These are phyloP conservation scores for Luidia sarsii DNA, from an alignment of 53 echinoderm and acorn worm species.

Conservation along the genomic window DNA sequence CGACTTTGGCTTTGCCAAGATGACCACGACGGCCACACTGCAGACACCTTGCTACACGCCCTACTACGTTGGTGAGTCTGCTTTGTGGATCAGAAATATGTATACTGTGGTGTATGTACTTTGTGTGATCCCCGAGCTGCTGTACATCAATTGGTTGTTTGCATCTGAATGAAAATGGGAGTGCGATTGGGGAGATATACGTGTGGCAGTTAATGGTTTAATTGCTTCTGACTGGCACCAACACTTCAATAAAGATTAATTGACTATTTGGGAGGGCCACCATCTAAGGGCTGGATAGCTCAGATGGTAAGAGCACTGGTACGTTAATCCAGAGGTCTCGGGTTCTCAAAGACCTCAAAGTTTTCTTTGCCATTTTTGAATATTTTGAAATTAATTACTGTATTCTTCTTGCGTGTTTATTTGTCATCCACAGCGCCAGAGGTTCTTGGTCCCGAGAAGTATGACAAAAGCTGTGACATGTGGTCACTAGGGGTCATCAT, in stretches of 20 bases:
- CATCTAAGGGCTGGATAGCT: too few relatives aligned
- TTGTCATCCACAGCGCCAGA: conserved; percentile 78
- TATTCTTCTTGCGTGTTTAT: neutral
- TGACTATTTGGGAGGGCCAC: too few relatives aligned
- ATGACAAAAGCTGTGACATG: conserved; percentile 99
- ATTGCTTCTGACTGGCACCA: too few relatives aligned
- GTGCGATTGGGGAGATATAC: neutral
- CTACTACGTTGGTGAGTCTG: conserved; percentile 94
- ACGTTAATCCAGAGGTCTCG: too few relatives aligned
- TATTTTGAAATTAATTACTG: neutral
- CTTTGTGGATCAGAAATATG: neutral
- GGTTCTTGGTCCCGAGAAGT: conserved; percentile 97
- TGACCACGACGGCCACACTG: conserved; percentile 88
- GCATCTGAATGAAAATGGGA: too few relatives aligned
- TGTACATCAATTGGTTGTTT: too few relatives aligned
- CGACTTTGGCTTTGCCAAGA: conserved; percentile 97
- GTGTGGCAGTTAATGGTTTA: too few relatives aligned
- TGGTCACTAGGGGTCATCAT: conserved; percentile 99
- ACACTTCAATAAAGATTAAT: too few relatives aligned
- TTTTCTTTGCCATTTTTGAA: too few relatives aligned
- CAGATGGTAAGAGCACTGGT: too few relatives aligned
- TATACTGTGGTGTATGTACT: neutral
- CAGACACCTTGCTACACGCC: conserved; percentile 99
- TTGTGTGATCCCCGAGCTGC: neutral
- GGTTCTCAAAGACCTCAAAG: too few relatives aligned